phyloP scores from a whole-genome alignment of 2,797 vertebrate genomes.

The Prionace glauca region DNA sequence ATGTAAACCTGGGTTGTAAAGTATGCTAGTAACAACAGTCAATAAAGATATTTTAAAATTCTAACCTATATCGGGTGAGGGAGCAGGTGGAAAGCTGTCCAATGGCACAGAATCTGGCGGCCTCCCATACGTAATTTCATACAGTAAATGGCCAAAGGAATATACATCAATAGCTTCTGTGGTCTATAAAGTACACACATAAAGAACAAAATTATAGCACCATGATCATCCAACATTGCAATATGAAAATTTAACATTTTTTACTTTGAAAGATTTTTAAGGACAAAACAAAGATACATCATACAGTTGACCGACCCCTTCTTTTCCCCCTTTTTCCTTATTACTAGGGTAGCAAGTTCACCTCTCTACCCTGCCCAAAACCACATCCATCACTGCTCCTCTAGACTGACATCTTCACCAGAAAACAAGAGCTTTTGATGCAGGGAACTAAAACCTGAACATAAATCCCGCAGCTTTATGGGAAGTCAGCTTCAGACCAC shows the following conservation, averaged over 20 bases:
- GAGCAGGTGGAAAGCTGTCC: constrained; percentile 71
- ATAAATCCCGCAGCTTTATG: background rate
- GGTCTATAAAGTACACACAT: constrained; percentile 57
- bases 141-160: constrained; percentile 87
- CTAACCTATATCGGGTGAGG: constrained; percentile 75
- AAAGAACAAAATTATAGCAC: constrained; percentile 38
- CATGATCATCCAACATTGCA: background rate
- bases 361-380: background rate
- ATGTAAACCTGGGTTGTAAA: background rate
- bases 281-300: background rate
- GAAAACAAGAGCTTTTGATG: background rate
- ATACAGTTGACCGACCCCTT: background rate
- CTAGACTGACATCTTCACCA: background rate
- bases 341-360: background rate
- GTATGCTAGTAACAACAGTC: background rate
- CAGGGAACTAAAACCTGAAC: background rate
- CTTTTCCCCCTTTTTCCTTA: background rate
- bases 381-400: too few species aligned
- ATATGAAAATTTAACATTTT: constrained; percentile 29
- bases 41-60: background rate
- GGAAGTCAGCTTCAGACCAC: background rate
- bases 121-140: constrained; percentile 89
- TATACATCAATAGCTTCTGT: constrained; percentile 83
- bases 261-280: background rate
- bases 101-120: constrained; percentile 77